phyloP scores from a whole-genome alignment of 2,888 invertebrate species.

The Acanthosepion lycidas region DNA sequence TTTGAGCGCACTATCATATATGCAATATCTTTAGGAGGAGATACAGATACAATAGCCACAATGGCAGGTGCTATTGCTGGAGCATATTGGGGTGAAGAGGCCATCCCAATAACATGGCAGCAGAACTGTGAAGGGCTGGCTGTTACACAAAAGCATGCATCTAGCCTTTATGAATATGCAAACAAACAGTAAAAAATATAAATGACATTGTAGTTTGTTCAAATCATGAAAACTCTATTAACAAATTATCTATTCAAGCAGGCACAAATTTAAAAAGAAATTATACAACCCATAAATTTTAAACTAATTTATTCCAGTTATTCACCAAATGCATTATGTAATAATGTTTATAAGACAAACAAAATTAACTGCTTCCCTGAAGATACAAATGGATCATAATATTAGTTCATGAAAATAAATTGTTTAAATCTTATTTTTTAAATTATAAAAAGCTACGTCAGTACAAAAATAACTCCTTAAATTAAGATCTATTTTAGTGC shows the following conservation, averaged over 20 bases:
- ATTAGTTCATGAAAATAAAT: background rate
- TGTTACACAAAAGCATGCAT: conserved; percentile 78
- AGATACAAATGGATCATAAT: background rate
- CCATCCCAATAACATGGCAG: conserved; percentile 77
- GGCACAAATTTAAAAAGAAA: background rate
- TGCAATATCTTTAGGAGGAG: conserved; percentile 84
- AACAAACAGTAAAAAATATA: background rate
- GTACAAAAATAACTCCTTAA: background rate
- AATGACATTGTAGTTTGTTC: no score
- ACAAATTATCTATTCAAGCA: background rate
- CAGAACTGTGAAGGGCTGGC: conserved; percentile 80
- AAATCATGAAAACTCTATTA: no score
- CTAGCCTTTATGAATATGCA: conserved; percentile 66
- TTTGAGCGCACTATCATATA: conserved; percentile 82
- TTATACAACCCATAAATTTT: background rate
- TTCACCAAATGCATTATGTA: background rate
- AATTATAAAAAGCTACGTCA: background rate
- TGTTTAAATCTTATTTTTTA: background rate
- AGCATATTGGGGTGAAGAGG: conserved; percentile 80
- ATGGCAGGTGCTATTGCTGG: conserved; percentile 84
- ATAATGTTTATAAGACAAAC: background rate
- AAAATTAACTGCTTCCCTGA: background rate
- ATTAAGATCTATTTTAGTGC: background rate
- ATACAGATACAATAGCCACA: conserved; percentile 85
- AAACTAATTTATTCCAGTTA: background rate